These are phyloP conservation scores for Lagodon rhomboides DNA, from an alignment of 2,797 vertebrate species.

Conservation along the genomic window DNA sequence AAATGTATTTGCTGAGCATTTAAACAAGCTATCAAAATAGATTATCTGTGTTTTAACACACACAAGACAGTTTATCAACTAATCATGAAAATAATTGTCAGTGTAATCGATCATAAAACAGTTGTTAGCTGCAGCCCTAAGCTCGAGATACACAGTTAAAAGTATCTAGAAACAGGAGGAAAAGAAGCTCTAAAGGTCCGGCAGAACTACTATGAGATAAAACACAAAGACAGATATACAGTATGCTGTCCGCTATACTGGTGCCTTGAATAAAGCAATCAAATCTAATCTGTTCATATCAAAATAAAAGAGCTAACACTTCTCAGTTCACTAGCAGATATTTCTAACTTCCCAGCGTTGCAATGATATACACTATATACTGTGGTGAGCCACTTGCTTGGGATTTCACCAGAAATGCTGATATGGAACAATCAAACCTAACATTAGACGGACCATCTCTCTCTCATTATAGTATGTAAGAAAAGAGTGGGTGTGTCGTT, in stretches of 20 bases:
- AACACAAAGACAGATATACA: neutral
- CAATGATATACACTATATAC: neutral
- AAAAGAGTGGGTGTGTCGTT: slow-evolving; percentile 62
- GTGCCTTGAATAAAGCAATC: neutral
- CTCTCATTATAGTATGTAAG: slow-evolving; percentile 46
- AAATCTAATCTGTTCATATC: neutral
- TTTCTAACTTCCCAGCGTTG: neutral
- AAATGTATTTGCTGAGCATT: neutral
- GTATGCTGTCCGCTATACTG: neutral
- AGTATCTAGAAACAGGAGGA: neutral
- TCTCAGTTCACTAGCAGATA: neutral
- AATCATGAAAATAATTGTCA: neutral
- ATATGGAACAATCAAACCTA: slow-evolving; percentile 27
- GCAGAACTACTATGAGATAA: neutral
- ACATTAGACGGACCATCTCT: slow-evolving; percentile 28
- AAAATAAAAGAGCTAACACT: neutral
- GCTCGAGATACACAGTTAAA: neutral
- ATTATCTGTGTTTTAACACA: neutral
- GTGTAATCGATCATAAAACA: no score
- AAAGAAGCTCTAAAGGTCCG: neutral
- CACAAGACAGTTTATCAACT: neutral
- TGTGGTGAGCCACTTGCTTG: slow-evolving; percentile 1
- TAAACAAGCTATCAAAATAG: neutral
- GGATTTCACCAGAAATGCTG: slow-evolving; percentile 27
- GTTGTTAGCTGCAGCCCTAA: neutral